These are phyloP conservation scores for Chrysoperla carnea DNA, from an alignment of 1,140 invertebrate species.

Conservation along the genomic window DNA sequence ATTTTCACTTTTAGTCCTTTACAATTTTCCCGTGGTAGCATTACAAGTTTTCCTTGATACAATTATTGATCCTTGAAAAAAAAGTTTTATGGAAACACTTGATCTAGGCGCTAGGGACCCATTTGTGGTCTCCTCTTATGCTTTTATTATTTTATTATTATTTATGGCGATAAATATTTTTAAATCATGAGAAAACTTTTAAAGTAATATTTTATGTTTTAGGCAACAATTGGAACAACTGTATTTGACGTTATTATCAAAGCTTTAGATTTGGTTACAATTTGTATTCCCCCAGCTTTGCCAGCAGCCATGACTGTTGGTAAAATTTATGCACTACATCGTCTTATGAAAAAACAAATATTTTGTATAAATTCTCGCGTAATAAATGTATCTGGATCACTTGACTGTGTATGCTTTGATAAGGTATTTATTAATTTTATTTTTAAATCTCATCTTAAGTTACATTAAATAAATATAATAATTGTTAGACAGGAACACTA, in stretches of 20 bases:
- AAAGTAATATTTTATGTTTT: slow-evolving; percentile 6
- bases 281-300: slow-evolving; percentile 81
- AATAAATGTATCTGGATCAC: slow-evolving; percentile 87
- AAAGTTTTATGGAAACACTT: too few species aligned
- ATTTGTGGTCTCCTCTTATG: slow-evolving; percentile 59
- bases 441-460: neutral
- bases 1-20: slow-evolving; percentile 13
- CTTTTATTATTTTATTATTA: slow-evolving; percentile 71
- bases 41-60: too few species aligned
- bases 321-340: slow-evolving; percentile 71
- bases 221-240: slow-evolving; percentile 32
- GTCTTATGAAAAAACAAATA: slow-evolving; percentile 64
- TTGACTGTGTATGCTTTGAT: slow-evolving; percentile 95
- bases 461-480: slow-evolving; percentile 2
- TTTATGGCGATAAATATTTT: too few species aligned
- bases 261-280: slow-evolving; percentile 79
- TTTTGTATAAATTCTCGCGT: slow-evolving; percentile 87
- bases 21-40: too few species aligned
- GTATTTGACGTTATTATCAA: slow-evolving; percentile 50
- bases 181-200: neutral
- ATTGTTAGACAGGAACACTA: slow-evolving; percentile 63
- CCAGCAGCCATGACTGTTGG: slow-evolving; percentile 93
- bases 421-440: slow-evolving; percentile 44
- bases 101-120: slow-evolving; percentile 54
- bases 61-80: too few species aligned